phyloP scores from a whole-genome alignment of 2,113 vertebrate genomes.

The Crocuta crocuta region DNA sequence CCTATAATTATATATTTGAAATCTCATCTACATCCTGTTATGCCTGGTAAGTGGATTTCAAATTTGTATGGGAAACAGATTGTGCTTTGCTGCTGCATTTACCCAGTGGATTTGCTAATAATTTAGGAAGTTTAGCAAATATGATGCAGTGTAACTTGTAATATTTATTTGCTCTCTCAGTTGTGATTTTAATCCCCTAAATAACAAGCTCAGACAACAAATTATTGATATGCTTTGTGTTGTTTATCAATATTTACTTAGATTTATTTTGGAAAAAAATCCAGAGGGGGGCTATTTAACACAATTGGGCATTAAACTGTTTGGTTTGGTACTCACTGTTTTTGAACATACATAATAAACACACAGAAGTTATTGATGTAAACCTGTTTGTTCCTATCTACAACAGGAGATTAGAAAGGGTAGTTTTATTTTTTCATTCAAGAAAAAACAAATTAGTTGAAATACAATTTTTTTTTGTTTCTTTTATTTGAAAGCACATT shows the following conservation, averaged over 20 bases:
- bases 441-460: constrained; percentile 40
- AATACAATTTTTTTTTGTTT: constrained; percentile 25
- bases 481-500: constrained; percentile 42
- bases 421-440: constrained; percentile 5
- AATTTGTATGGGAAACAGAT: constrained; percentile 67
- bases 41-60: constrained; percentile 46
- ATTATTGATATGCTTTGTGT: constrained; percentile 75
- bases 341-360: constrained; percentile 65
- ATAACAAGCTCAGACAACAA: constrained; percentile 76
- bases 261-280: constrained; percentile 67
- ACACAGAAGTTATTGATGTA: constrained; percentile 65
- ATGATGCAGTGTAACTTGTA: constrained; percentile 62
- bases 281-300: constrained; percentile 72
- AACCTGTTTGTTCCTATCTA: not conserved
- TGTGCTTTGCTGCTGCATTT: constrained; percentile 60
- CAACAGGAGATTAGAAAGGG: constrained; percentile 30
- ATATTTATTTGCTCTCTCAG: constrained; percentile 81
- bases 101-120: constrained; percentile 71
- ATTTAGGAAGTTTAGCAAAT: constrained; percentile 74
- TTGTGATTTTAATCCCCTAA: constrained; percentile 79
- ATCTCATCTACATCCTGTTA: not conserved
- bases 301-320: constrained; percentile 77
- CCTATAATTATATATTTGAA: constrained; percentile 46
- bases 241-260: constrained; percentile 80
- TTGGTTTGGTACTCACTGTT: constrained; percentile 65